Base-by-base conservation (phyloP, 2,888 invertebrate genomes). In the Cloeon dipterum region DNA sequence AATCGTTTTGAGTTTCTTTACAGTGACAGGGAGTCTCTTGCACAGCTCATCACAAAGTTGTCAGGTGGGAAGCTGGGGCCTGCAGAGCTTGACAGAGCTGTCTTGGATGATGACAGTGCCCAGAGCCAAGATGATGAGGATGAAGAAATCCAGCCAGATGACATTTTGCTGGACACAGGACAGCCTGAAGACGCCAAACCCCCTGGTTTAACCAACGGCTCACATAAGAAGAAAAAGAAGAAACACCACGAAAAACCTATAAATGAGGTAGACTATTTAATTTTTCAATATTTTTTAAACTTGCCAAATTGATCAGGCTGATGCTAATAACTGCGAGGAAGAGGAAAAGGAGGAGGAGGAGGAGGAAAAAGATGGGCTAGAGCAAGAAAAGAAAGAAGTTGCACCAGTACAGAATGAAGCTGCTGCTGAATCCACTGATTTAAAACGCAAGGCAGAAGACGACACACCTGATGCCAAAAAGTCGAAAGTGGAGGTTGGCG, bases 111-210 rank as follows among this genome's bases (percentile, higher is more conserved):
- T 8, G 39, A 41, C 18, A 36, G 35, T 25, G 39, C 39, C 40
- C 36, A 34, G 16, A 46, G 51, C 41, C 46, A 53, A 32, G 47
- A 56, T 42, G 51, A 54, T 41, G 56, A 58, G 25, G 64, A 63
- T 47, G 56, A 58, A 25, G 64, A 63, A 47, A 62, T 63, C 45
- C 62, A 62, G 42, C 59, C 60, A 35, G 59, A 61, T 42, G 62
- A 45, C 29, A 32, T 35, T 13, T 18, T 25, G 13, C n/a, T 34
- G 5, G 38, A 38, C 4, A 23, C 38, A 10, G 38, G 33, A n/a
- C 25, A 32, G 14, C 33, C 21, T 25, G 34, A 38, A 26, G 34
- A 29, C 5, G 29, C 29, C 14, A 29, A 8, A 16, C 29, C 32
- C 25, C 38, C 38, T 11, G 16, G 21, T 5, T 23, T 34, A 10